Evolutionary conservation across 2,797 vertebrate species (phyloP).

Genomic region (Chaunax sp.): DNA sequence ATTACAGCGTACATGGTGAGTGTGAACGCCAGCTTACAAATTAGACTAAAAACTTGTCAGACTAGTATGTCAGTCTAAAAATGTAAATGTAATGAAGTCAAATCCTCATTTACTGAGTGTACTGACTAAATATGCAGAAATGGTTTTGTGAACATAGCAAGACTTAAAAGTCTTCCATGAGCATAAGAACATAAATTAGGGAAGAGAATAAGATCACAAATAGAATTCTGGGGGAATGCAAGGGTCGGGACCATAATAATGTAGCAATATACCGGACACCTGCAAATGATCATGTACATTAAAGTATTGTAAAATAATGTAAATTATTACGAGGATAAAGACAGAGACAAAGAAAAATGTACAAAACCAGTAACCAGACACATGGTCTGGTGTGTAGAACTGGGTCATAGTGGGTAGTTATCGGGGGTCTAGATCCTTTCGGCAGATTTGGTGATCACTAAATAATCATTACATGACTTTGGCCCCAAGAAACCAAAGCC

Average conservation of each 20-base stretch:
- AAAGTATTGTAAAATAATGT: no score
- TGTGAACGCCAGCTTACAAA: not conserved
- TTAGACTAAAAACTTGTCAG: not conserved
- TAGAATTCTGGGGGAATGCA: not conserved
- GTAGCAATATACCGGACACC: not conserved
- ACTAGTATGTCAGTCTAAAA: not conserved
- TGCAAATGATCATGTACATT: not conserved
- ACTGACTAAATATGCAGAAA: slow-evolving; percentile 2
- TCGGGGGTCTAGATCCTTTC: not conserved
- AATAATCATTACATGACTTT: slow-evolving; percentile 17
- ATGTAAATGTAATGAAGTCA: not conserved
- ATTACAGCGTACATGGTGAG: not conserved
- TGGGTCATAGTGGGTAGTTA: not conserved
- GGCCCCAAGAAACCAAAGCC: not conserved
- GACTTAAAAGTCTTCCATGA: not conserved
- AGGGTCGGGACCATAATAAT: not conserved
- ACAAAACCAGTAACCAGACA: no score
- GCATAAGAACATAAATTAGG: not conserved
- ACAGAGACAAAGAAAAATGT: slow-evolving; percentile 2
- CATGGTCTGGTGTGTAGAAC: not conserved
- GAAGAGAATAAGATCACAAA: not conserved
- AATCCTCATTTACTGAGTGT: not conserved
- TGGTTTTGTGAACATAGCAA: not conserved
- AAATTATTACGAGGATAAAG: not conserved
- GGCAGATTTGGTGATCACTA: slow-evolving; percentile 28